Conservation (phyloP, 2,113 vertebrate species). For the Phrynosoma platyrhinos region DNA sequence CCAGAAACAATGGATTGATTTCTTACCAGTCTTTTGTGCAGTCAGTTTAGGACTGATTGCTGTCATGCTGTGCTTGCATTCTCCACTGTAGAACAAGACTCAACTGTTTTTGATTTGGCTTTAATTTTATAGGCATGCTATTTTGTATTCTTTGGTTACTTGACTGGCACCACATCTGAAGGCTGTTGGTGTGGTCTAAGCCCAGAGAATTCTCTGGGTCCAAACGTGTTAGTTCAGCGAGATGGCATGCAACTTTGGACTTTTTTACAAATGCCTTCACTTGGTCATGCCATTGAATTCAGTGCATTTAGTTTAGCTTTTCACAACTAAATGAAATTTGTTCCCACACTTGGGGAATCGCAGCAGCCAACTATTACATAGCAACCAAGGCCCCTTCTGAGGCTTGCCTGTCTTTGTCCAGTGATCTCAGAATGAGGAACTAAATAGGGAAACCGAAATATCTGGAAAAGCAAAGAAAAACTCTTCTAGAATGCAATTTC, state of each 20-base stretch:
- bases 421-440: background rate
- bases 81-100: background rate
- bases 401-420: background rate
- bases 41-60: background rate
- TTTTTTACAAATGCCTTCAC: background rate
- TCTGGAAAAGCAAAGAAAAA: background rate
- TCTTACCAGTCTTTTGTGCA: no score
- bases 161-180: background rate
- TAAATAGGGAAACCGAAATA: background rate
- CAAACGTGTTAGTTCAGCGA: background rate
- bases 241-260: background rate
- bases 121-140: background rate
- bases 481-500: slow-evolving; percentile 25
- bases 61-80: background rate
- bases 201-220: background rate
- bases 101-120: background rate
- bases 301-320: background rate
- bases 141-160: background rate
- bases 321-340: background rate
- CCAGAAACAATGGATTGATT: background rate
- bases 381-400: background rate
- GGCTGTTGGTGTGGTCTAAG: background rate
- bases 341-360: background rate
- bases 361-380: background rate
- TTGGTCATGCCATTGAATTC: background rate